Percentiles rank a stretch among this genome's conserved stretches.
Evolutionary conservation across 2,888 invertebrate species (phyloP).

Genomic region (Mythimna lalbum): DNA sequence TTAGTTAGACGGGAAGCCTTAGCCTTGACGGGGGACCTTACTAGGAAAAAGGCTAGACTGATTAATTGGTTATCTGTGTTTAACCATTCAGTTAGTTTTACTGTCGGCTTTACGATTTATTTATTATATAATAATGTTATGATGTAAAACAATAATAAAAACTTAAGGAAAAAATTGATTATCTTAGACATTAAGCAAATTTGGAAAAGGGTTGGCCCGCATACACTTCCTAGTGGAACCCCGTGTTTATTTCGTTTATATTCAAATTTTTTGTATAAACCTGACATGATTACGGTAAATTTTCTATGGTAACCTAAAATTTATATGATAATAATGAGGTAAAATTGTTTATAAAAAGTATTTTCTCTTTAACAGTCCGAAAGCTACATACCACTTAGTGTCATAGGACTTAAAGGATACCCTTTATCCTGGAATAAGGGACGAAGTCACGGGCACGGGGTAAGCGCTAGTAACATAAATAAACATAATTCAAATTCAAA

Average conservation of each 20-base stretch:
- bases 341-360: neutral
- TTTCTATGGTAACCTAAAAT: neutral
- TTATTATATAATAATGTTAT: neutral
- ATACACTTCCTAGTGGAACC: neutral
- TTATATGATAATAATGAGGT: neutral
- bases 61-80: neutral
- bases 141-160: neutral
- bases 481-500: no score
- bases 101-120: neutral
- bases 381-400: neutral
- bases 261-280: neutral
- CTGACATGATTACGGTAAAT: neutral
- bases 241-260: neutral
- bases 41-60: neutral
- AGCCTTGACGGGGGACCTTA: no score
- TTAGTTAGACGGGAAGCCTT: neutral
- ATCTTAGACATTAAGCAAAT: neutral
- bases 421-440: neutral
- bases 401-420: neutral
- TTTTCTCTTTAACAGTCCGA: neutral
- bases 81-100: neutral
- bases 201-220: conserved; percentile 5
- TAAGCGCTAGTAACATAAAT: neutral
- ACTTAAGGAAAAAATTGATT: neutral
- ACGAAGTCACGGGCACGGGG: neutral